Base-by-base conservation (phyloP, 2,797 vertebrate genomes). In the Sorex maritimensis region DNA sequence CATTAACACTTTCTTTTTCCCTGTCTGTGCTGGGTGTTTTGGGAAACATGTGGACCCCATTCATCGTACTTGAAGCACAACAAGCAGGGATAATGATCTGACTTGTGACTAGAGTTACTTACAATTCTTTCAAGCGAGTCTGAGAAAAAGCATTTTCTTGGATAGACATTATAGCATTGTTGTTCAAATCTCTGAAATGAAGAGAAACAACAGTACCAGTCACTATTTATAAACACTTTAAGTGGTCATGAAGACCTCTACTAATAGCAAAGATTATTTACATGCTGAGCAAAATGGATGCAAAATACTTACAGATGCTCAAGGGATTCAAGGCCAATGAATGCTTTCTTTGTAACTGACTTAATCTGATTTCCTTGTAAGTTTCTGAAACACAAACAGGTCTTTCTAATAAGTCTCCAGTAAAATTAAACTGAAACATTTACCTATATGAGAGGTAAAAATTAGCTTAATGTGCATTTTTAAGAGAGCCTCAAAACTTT, bases 291-390 rank as follows among this genome's bases (percentile, higher is more conserved):
- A 81, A 95, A 96, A 93, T 86, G 44, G 72, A 91, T 90, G 77
- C 55, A 85, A 97, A 97, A 95, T 97, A 99, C 99, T 99, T 97
- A 99, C 99, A 99, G 98, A 96, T 99, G 98, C 96, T 99, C 98
- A 92, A 99, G 98, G 73, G 98, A 98, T 88, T 99, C 99, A 72
- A 99, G 98, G 90, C 99, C 99, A 80, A 98, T 98, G 95, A 99
- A 99, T 1, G 99, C 99, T 96, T 98, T 99, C 97, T 98, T 99
- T 52, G 99, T 99, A 97, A 99, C 98, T 28, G 99, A 99, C 95
- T 99, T 99, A 96, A 99, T 99, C 97, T 99, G 99, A 98, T 99
- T 99, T 96, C 98, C 98, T 97, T 99, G 99, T 49, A 99, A 97
- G 95, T 99, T 98, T 96, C 99, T 99, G 98, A 94, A 98, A 98